A percentile compares a stretch with the other conserved stretches of the same genome.
Evolutionary conservation across 1,140 invertebrate species (phyloP).

Genomic region (Drosophila kepulauana): DNA sequence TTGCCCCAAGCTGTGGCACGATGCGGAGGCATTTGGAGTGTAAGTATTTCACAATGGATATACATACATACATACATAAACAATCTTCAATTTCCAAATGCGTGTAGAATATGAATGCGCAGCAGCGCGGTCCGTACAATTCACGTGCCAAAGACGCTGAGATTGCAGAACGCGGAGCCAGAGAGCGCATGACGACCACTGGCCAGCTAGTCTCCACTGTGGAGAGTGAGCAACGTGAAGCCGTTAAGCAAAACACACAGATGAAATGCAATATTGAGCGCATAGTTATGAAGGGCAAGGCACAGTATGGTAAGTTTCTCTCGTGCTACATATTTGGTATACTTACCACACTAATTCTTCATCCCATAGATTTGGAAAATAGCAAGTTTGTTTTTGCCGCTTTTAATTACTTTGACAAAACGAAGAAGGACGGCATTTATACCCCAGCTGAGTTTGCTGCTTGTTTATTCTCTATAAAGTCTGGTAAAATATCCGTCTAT

Average conservation of each 20-base stretch:
- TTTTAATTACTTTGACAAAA: constrained; percentile 75
- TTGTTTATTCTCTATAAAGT: constrained; percentile 62
- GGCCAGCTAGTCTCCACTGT: constrained; percentile 46
- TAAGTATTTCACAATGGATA: neutral
- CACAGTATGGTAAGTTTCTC: constrained; percentile 45
- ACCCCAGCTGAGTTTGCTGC: constrained; percentile 75
- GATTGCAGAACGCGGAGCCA: neutral
- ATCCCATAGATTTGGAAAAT: constrained; percentile 51
- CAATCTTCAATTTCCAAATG: neutral
- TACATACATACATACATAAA: too few species aligned
- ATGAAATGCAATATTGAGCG: constrained; percentile 71
- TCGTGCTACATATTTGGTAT: neutral
- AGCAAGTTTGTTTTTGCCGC: constrained; percentile 57
- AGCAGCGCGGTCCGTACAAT: constrained; percentile 54
- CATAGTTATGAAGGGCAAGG: constrained; percentile 42
- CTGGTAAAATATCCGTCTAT: constrained; percentile 56
- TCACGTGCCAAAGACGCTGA: constrained; percentile 45
- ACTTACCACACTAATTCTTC: neutral
- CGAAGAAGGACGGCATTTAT: constrained; percentile 46
- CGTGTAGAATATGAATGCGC: constrained; percentile 48
- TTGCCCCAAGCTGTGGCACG: constrained; percentile 29
- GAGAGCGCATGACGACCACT: constrained; percentile 47
- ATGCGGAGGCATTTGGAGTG: constrained; percentile 47
- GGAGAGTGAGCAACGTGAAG: constrained; percentile 38
- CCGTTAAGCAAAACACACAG: neutral